These are phyloP conservation scores for Philereme vetulata DNA, from an alignment of 2,888 invertebrate species.

Conservation along the genomic window DNA sequence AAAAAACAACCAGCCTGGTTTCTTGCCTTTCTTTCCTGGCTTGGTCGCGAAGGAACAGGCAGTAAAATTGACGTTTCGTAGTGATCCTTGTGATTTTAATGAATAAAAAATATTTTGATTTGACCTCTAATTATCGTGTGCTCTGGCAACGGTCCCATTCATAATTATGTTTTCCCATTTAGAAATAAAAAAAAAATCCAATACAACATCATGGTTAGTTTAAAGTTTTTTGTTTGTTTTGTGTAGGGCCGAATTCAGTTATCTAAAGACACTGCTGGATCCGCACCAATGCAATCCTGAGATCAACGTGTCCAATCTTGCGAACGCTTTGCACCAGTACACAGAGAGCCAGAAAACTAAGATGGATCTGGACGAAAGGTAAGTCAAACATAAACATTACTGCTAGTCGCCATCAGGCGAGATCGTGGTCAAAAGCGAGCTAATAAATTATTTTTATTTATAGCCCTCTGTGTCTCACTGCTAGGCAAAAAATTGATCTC, in stretches of 20 bases:
- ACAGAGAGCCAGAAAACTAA: conserved; percentile 70
- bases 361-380: conserved; percentile 76
- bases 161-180: neutral
- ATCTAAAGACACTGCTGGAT: conserved; percentile 68
- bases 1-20: no score
- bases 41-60: no score
- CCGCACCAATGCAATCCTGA: conserved; percentile 71
- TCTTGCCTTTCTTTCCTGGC: no score
- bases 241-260: conserved; percentile 65
- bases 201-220: neutral
- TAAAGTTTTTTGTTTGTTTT: neutral
- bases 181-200: neutral
- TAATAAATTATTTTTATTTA: no score
- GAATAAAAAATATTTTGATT: no score
- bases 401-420: neutral
- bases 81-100: no score
- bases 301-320: conserved; percentile 65
- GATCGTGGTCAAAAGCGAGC: no score
- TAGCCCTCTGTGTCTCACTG: no score
- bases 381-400: conserved; percentile 5
- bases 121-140: no score
- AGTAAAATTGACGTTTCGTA: no score
- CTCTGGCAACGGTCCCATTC: no score
- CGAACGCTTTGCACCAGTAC: conserved; percentile 65
- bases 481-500: no score